These are phyloP conservation scores for Micrastur ruficollis DNA, from an alignment of 2,797 vertebrate species.

Conservation along the genomic window DNA sequence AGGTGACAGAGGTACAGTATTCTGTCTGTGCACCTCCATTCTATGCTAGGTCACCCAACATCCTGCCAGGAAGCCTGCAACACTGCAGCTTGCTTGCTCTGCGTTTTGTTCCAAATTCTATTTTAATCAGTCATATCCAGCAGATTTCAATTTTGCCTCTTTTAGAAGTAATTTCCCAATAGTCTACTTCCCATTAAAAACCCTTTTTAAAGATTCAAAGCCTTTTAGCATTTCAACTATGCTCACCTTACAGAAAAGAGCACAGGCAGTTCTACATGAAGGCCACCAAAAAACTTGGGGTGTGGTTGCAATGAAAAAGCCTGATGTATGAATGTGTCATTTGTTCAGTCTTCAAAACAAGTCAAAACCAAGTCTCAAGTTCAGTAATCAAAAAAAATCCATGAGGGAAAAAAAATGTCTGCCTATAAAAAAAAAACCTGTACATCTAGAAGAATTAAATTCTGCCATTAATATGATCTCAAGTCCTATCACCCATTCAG, in stretches of 20 bases:
- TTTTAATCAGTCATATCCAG: background rate
- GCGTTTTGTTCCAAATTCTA: background rate
- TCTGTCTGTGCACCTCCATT: fast-evolving
- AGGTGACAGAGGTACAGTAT: background rate
- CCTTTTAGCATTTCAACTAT: background rate
- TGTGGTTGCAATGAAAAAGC: background rate
- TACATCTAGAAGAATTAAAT: background rate
- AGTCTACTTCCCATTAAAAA: background rate
- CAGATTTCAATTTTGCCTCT: background rate
- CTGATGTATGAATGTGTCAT: background rate
- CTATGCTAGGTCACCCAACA: fast-evolving
- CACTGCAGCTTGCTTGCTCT: background rate
- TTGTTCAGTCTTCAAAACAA: background rate
- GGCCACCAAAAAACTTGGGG: background rate
- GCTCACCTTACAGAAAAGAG: background rate
- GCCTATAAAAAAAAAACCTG: background rate
- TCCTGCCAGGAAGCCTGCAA: too few relatives aligned
- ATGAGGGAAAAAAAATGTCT: background rate
- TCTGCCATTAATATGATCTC: background rate
- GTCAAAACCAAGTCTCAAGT: background rate
- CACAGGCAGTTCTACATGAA: fast-evolving
- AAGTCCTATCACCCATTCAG: background rate
- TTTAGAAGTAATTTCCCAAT: background rate
- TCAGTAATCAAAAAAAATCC: background rate
- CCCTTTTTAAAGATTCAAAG: background rate